phyloP scores from a whole-genome alignment of 2,888 invertebrate genomes.

The Dilophus febrilis region DNA sequence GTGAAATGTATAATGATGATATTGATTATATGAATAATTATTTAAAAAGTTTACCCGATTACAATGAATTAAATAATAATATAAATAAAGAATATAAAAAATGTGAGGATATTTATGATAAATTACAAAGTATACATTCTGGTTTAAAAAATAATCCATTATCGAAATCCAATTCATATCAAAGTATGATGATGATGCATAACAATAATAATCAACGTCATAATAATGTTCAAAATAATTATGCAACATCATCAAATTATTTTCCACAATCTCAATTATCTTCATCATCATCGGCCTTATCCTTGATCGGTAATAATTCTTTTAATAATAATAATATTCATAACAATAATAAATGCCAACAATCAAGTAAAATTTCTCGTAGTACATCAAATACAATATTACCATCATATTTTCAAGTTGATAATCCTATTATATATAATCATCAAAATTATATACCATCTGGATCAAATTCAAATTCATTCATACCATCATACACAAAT shows the following conservation, averaged over 20 bases:
- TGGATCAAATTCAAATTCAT: slow-evolving; percentile 9
- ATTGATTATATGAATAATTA: slow-evolving; percentile 32
- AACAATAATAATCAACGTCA: background rate
- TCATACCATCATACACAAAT: background rate
- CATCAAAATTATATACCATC: no score
- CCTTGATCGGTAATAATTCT: background rate
- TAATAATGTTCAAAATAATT: background rate
- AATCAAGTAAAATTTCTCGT: slow-evolving; percentile 18
- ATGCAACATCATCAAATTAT: background rate
- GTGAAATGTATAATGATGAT: slow-evolving; percentile 27
- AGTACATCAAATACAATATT: slow-evolving; percentile 26
- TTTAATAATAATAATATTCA: background rate
- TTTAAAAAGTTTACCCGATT: slow-evolving; percentile 30
- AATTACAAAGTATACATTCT: slow-evolving; percentile 18
- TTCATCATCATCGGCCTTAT: background rate
- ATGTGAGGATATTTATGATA: slow-evolving; percentile 28
- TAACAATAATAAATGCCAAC: no score
- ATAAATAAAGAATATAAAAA: slow-evolving; percentile 29
- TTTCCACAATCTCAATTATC: background rate
- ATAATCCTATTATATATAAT: no score
- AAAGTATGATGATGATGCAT: slow-evolving; percentile 15
- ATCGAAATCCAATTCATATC: slow-evolving; percentile 25
- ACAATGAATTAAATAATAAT: slow-evolving; percentile 28
- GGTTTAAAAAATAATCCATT: slow-evolving; percentile 13
- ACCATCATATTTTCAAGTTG: no score